Percentiles rank a stretch among this genome's conserved stretches.
Evolutionary conservation across 2,888 invertebrate genomes (phyloP).

Genomic region (Sarcophaga carnaria): DNA sequence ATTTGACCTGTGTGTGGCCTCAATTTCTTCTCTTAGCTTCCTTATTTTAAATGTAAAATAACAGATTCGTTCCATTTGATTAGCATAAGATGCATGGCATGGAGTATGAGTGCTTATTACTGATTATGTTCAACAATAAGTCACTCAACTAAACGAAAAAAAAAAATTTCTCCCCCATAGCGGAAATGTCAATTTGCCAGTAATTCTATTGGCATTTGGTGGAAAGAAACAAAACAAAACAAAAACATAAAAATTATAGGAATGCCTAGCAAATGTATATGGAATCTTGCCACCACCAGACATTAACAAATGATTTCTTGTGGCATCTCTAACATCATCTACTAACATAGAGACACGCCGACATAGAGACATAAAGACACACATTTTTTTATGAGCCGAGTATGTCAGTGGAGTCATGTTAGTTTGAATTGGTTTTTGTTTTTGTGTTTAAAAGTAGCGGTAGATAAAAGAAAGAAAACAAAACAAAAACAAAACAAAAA

Average conservation of each 20-base stretch:
- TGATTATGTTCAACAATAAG: neutral
- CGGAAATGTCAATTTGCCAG: neutral
- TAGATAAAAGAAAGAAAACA: constrained; percentile 48
- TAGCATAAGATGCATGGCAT: too few relatives aligned
- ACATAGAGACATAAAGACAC: constrained; percentile 50
- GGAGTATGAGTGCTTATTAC: neutral
- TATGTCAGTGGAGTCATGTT: neutral
- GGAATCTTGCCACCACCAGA: constrained; percentile 4
- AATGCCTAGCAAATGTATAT: neutral
- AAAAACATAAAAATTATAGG: neutral
- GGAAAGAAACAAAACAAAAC: too few relatives aligned
- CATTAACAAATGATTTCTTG: constrained; percentile 50
- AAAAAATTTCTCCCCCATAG: constrained; percentile 10
- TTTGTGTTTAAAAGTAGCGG: constrained; percentile 43
- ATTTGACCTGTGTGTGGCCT: too few relatives aligned
- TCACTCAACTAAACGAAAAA: neutral
- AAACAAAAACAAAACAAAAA: neutral
- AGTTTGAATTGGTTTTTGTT: too few relatives aligned
- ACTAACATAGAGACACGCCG: constrained; percentile 37
- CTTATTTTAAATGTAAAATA: too few relatives aligned
- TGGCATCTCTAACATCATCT: neutral
- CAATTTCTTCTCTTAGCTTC: too few relatives aligned
- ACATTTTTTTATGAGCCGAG: neutral
- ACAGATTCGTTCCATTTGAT: too few relatives aligned
- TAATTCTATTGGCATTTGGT: neutral